A percentile compares a stretch with the other conserved stretches of the same genome.
These are phyloP conservation scores for Dryocosmus kuriphilus DNA, from an alignment of 2,888 invertebrate species.

Conservation along the genomic window DNA sequence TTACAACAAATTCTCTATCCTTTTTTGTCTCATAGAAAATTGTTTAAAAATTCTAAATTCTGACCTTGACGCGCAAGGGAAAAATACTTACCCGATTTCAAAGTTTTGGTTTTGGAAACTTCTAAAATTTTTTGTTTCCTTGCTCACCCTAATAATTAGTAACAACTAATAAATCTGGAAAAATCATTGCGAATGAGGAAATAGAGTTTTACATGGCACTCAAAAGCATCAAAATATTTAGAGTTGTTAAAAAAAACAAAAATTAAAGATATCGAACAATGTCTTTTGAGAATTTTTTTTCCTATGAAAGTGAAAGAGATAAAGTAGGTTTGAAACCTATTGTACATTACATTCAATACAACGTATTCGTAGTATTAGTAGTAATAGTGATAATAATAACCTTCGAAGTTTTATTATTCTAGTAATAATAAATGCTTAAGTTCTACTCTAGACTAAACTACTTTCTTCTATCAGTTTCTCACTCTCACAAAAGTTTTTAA, in stretches of 20 bases:
- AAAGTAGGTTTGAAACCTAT: neutral
- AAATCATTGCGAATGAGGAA: neutral
- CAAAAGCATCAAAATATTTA: neutral
- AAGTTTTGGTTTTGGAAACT: too few relatives aligned
- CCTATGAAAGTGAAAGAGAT: neutral
- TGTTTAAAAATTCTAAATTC: too few relatives aligned
- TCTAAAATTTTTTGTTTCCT: too few relatives aligned
- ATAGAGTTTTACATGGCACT: neutral
- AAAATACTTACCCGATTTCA: too few relatives aligned
- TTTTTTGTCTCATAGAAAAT: too few relatives aligned
- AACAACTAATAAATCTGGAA: neutral
- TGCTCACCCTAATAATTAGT: neutral
- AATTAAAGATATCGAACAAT: conserved; percentile 3
- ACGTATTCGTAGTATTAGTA: neutral
- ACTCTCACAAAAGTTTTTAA: neutral
- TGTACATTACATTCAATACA: conserved; percentile 8
- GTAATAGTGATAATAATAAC: conserved; percentile 23
- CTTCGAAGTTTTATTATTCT: conserved; percentile 10
- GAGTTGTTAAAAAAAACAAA: neutral
- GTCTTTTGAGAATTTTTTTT: neutral
- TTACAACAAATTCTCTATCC: too few relatives aligned
- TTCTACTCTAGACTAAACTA: neutral
- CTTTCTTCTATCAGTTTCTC: conserved; percentile 8
- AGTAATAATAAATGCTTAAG: neutral
- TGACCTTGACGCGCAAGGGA: too few relatives aligned